phyloP scores from a whole-genome alignment of 2,888 invertebrate genomes.

The Zhengitettix transpicula region DNA sequence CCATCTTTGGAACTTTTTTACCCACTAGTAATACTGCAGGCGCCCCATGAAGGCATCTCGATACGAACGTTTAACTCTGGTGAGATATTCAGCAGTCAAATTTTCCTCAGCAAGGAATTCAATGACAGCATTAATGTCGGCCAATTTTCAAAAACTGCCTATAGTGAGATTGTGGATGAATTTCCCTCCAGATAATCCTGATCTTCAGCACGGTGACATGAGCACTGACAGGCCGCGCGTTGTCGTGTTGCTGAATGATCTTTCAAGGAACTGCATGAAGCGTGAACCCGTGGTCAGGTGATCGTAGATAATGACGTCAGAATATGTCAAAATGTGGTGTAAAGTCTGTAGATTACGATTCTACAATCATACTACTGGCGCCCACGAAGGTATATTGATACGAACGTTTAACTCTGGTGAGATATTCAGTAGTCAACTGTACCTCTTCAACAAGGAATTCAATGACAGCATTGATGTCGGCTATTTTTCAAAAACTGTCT shows the following conservation, averaged over 20 bases:
- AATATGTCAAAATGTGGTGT: too few species aligned
- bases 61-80: background rate
- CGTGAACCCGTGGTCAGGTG: too few species aligned
- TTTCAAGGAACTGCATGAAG: too few species aligned
- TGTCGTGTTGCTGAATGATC: too few species aligned
- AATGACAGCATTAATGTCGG: background rate
- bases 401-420: background rate
- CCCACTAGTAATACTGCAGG: background rate
- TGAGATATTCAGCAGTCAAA: background rate
- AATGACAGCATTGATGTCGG: background rate
- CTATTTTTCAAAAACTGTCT: too few species aligned
- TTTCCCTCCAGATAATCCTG: too few species aligned
- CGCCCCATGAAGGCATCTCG: background rate
- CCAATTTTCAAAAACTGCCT: too few species aligned
- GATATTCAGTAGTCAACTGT: background rate
- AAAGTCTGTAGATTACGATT: too few species aligned
- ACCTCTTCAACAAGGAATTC: background rate
- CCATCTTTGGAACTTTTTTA: background rate
- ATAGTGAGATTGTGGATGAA: too few species aligned
- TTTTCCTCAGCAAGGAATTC: background rate
- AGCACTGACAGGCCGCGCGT: too few species aligned
- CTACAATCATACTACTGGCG: background rate
- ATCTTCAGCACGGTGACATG: too few species aligned
- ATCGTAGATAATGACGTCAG: too few species aligned
- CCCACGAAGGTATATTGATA: background rate